Evolutionary conservation across 2,797 vertebrate genomes (phyloP), one percentile per base, ranked within the genome.

Genomic region (Pyrocephalus nanus): DNA sequence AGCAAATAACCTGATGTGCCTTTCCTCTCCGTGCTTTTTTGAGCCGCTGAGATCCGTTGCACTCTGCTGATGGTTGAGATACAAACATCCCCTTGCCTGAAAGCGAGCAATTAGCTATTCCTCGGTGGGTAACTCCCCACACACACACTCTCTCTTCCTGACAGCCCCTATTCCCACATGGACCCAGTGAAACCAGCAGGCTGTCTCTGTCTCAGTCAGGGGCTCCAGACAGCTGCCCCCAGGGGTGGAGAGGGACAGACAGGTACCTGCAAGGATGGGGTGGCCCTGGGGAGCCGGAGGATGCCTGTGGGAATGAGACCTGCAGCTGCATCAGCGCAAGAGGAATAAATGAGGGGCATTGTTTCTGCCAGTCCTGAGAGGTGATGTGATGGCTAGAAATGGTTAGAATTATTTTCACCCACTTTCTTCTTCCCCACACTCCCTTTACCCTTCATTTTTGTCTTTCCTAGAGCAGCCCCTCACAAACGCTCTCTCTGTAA

Each of bases 201-300:
- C 88, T 91, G 85, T 80, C 80, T 94, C 42, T 27, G 51, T 36
- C 80, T 71, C 91, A 92, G 76, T 1, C 2, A 79, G 61, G 72
- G 70, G 50, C 86, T 95, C n/a, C 80, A 95, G 83, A 74, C 91
- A 89, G 80, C 86, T 86, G 66, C 6, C 42, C 85, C 64, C 74
- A 12, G 45, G 81, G 90, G 8, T 40, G 50, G 43, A 45, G 65
- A 38, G 30, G 92, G 65, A 93, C 62, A 70, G 93, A 93, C 93
- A 95, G 88, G 32, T 62, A 65, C 71, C 71, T 74, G 67, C 42
- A 38, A 82, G 73, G 66, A 90, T 13, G 17, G 16, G 12, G 26
- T 65, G 60, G 77, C 91, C 86, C 79, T 60, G 45, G 90, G 91
- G 88, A 87, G 29, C 43, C 45, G 9, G 51, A 80, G 55, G 65